Percentiles rank a stretch among this genome's conserved stretches.
Evolutionary conservation across 1,140 invertebrate species (phyloP).

Genomic region (Anoplolepis gracilipes): DNA sequence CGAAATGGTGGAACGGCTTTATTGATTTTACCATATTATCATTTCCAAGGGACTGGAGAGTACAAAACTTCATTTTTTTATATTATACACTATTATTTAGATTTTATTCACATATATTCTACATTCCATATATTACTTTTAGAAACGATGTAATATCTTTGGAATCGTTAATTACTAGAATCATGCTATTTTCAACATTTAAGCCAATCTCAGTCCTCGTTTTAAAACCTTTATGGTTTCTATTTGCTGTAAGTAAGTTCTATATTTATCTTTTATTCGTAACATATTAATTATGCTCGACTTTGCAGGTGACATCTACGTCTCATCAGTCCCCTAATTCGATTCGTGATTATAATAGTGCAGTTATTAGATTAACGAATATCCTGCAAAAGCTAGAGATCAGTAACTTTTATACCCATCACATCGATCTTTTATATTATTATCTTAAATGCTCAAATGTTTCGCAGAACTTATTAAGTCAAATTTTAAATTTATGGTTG

Average conservation of each 20-base stretch:
- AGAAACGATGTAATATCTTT: conserved; percentile 57
- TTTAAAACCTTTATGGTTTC: conserved; percentile 71
- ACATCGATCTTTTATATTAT: conserved; percentile 72
- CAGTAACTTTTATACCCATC: conserved; percentile 75
- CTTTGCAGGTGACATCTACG: conserved; percentile 46
- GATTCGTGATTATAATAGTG: conserved; percentile 42
- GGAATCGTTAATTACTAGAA: conserved; percentile 33
- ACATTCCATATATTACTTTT: background rate
- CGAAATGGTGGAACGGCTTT: conserved; percentile 20
- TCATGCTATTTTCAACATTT: conserved; percentile 18
- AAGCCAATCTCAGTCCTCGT: background rate
- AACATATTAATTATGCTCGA: background rate
- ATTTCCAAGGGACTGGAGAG: conserved; percentile 68
- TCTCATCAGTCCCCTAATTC: conserved; percentile 25
- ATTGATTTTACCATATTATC: conserved; percentile 67
- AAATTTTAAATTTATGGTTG: conserved; percentile 68
- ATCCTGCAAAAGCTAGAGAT: conserved; percentile 57
- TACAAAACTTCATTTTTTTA: conserved; percentile 23
- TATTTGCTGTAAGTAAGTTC: conserved; percentile 71
- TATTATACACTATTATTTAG: background rate
- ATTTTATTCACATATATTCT: background rate
- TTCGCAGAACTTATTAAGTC: conserved; percentile 45
- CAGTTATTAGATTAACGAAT: conserved; percentile 48
- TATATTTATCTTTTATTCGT: background rate
- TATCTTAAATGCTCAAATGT: conserved; percentile 55